phyloP scores from a whole-genome alignment of 2,113 vertebrate species.

The Orientallactaga bullata region DNA sequence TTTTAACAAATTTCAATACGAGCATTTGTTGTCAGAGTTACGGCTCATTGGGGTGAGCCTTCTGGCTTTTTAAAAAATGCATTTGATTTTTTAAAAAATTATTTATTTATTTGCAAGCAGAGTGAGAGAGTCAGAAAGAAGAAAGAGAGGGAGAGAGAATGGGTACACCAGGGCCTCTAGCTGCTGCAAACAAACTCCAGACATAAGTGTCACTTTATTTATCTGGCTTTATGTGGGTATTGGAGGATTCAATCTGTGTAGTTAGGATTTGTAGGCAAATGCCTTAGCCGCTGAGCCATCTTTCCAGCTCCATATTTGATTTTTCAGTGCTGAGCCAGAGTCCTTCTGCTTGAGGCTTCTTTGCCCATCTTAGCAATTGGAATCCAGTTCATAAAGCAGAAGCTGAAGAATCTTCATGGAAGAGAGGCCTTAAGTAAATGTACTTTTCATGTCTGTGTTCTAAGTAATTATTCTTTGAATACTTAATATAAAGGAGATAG shows the following conservation, averaged over 20 bases:
- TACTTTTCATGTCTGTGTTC: neutral
- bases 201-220: too few species aligned
- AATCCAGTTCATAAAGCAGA: slow-evolving; percentile 46
- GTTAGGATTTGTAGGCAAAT: too few species aligned
- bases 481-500: neutral
- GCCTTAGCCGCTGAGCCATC: too few species aligned
- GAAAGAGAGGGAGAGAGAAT: too few species aligned
- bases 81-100: slow-evolving; percentile 65
- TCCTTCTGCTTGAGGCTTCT: neutral
- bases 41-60: slow-evolving; percentile 18
- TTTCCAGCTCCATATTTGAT: neutral
- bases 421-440: neutral
- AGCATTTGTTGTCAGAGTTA: slow-evolving; percentile 8
- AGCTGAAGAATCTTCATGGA: neutral
- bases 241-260: too few species aligned
- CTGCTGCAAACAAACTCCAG: too few species aligned
- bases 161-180: too few species aligned
- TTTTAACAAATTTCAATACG: slow-evolving; percentile 55
- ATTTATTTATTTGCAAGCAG: too few species aligned
- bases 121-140: too few species aligned
- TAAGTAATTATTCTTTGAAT: slow-evolving; percentile 45
- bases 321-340: neutral
- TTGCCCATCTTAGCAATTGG: neutral
- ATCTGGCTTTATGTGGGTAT: too few species aligned
- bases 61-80: slow-evolving; percentile 34